Conservation (phyloP, 2,888 invertebrate genomes). For the Sceliomorpha sp. region DNA sequence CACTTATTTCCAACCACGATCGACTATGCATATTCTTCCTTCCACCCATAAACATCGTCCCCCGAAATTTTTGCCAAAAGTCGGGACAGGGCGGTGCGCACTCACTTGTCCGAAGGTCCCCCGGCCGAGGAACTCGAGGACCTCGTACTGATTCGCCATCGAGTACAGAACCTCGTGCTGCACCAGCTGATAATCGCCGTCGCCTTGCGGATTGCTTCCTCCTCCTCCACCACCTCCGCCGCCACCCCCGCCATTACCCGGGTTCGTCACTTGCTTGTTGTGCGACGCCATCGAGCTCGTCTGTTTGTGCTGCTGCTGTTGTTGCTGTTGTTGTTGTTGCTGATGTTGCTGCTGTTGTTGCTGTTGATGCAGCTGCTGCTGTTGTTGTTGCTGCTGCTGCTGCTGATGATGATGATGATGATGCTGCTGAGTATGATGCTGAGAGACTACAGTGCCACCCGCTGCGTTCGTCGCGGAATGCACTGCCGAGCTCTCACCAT, state of each 20-base stretch:
- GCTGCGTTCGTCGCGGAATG: conserved; percentile 81
- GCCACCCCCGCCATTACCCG: conserved; percentile 82
- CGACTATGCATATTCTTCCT: too few relatives aligned
- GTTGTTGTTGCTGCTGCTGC: conserved; percentile 75
- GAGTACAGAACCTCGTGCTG: conserved; percentile 99
- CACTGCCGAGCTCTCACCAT: conserved; percentile 82
- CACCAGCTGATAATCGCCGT: conserved; percentile 99
- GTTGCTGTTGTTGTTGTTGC: conserved; percentile 69
- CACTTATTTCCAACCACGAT: too few relatives aligned
- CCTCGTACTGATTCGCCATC: conserved; percentile 96
- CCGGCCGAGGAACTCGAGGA: conserved; percentile 98
- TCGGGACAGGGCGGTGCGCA: too few relatives aligned
- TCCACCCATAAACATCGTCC: too few relatives aligned
- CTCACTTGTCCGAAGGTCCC: conserved; percentile 95
- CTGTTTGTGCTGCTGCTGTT: conserved; percentile 66
- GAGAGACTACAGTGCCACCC: conserved; percentile 78
- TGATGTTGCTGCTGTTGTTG: conserved; percentile 74
- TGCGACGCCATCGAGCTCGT: conserved; percentile 87
- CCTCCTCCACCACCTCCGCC: conserved; percentile 87
- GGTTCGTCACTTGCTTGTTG: conserved; percentile 90
- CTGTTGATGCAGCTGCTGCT: conserved; percentile 65
- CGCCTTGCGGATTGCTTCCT: conserved; percentile 84
- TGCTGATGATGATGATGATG: conserved; percentile 80
- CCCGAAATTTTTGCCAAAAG: not conserved
- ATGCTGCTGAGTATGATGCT: conserved; percentile 74